Base-by-base conservation (phyloP, 2,113 vertebrate genomes). In the Circaetus gallicus region DNA sequence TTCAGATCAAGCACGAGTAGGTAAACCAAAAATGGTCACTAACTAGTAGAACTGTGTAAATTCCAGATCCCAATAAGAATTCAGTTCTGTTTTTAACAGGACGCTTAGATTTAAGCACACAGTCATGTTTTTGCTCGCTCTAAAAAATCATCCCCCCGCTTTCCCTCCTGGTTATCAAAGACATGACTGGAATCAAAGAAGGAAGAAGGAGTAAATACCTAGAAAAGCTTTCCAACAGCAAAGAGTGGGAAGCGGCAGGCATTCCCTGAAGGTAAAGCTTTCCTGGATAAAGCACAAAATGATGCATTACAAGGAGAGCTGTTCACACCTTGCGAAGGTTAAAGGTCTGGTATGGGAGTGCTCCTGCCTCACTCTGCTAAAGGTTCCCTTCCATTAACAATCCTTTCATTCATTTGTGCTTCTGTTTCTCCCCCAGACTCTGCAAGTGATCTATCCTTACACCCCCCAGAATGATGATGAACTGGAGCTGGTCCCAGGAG, bases 361-460 rank as follows among this genome's bases (percentile, higher is more conserved):
- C 52, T 66, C 67, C 81, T 63, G 65, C 80, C 49, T 28, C 1
- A 1, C 25, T 49, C 70, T 72, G 63, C 59, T 65, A 3, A 34
- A 70, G 11, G 7, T n/a, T 28, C 56, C 83, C 53, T 61, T 24
- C 76, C 43, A 13, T 34, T 36, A 43, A 79, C 65, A n/a, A 12
- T 26, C 40, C 50, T 38, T 66, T 40, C 42, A 31, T 45, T 70
- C 71, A n/a, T 34, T 9, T 43, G 38, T 85, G 70, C 70, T 72
- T 65, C 50, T 59, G 11, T 85, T 84, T n/a, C 76, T 77, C 67
- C 84, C 70, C 15, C 91, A 99, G 99, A 99, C 99, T 2, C 98
- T 99, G 76, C 99, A 99, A 61, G 99, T 99, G 86, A 99, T 99
- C 98, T 99, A 99, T 96, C 99, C 99, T 32, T 99, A 99, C 93